phyloP scores from a whole-genome alignment of 2,797 vertebrate genomes.

The Megalops cyprinoides region DNA sequence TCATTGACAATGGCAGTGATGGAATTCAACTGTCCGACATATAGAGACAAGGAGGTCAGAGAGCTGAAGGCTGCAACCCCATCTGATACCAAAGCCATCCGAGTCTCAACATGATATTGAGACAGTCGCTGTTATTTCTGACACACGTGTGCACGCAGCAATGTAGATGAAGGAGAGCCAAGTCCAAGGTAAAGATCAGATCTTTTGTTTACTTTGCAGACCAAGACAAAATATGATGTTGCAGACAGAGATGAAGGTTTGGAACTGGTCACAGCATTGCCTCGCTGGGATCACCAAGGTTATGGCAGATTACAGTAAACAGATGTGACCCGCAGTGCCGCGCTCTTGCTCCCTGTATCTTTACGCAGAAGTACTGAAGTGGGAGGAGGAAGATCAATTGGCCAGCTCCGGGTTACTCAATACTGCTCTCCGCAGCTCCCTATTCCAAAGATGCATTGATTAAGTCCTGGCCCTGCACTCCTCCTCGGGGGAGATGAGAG shows the following conservation, averaged over 20 bases:
- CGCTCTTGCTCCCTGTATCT: neutral
- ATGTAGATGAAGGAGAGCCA: neutral
- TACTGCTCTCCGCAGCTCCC: neutral
- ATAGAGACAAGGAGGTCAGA: neutral
- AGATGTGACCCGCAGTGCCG: neutral
- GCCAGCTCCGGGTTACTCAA: constrained; percentile 53
- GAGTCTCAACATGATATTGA: neutral
- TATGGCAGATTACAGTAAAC: neutral
- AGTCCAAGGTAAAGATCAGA: neutral
- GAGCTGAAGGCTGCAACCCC: neutral
- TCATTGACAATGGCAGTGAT: neutral
- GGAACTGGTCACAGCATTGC: neutral
- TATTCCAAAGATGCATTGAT: constrained; percentile 60
- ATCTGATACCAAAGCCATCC: neutral
- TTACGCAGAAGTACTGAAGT: neutral
- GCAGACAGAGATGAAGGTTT: neutral
- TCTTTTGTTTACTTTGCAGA: neutral
- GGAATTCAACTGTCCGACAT: neutral
- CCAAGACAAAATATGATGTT: neutral
- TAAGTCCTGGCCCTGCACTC: constrained; percentile 49
- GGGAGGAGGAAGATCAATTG: constrained; percentile 60
- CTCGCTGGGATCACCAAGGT: neutral
- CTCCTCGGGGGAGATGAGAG: constrained; percentile 45
- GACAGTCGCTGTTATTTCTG: neutral
- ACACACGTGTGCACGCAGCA: neutral